A percentile compares a stretch with the other conserved stretches of the same genome.
phyloP scores from a whole-genome alignment of 1,140 invertebrate genomes.

The Nilaparvata lugens region DNA sequence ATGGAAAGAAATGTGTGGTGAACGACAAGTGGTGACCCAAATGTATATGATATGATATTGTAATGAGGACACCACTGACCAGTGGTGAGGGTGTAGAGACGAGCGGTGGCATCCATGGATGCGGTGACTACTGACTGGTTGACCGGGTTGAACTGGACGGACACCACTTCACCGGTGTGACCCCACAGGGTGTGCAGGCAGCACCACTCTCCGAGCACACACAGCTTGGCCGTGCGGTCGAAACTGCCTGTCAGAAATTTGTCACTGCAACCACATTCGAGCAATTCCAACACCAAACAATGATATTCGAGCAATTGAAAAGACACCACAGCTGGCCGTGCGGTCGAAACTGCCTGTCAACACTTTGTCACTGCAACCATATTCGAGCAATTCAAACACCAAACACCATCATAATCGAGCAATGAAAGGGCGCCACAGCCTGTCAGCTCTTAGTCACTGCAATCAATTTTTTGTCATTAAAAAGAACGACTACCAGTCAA shows the following conservation, averaged over 20 bases:
- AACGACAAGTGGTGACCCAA: too few species aligned
- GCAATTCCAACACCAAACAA: too few species aligned
- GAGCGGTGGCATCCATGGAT: slow-evolving; percentile 65
- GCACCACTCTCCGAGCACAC: slow-evolving; percentile 53
- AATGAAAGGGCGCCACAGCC: too few species aligned
- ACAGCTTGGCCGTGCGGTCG: slow-evolving; percentile 66
- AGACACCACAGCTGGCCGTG: slow-evolving; percentile 65
- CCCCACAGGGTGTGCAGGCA: slow-evolving; percentile 60
- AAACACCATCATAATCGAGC: too few species aligned
- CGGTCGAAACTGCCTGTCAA: slow-evolving; percentile 74
- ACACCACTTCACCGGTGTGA: slow-evolving; percentile 63
- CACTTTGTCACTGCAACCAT: slow-evolving; percentile 53
- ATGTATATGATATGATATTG: too few species aligned
- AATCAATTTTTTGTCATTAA: too few species aligned
- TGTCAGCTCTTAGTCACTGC: slow-evolving; percentile 64
- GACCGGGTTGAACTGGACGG: slow-evolving; percentile 51
- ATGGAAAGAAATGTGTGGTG: too few species aligned
- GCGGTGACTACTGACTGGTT: slow-evolving; percentile 54
- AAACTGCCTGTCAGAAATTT: slow-evolving; percentile 69
- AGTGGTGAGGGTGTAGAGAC: slow-evolving; percentile 55
- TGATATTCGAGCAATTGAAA: too few species aligned
- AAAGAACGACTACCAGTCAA: too few species aligned
- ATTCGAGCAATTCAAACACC: too few species aligned
- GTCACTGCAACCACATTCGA: slow-evolving; percentile 49
- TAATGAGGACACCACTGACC: too few species aligned